These are phyloP conservation scores for Venturia canescens DNA, from an alignment of 1,140 invertebrate genomes.

Conservation along the genomic window DNA sequence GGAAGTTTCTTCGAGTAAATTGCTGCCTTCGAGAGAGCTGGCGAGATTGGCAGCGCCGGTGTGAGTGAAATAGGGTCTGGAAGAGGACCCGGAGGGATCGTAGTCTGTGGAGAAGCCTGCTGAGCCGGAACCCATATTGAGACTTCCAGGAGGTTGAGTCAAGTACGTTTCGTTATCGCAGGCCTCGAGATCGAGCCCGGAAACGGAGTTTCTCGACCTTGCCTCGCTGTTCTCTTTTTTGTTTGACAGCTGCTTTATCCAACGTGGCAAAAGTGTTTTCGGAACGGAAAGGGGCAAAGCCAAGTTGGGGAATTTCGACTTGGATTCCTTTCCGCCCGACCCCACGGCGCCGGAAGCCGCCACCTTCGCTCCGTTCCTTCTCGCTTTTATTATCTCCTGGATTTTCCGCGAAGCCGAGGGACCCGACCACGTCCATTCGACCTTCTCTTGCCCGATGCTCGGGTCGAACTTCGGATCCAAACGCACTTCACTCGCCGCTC, in stretches of 20 bases:
- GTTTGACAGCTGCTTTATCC: slow-evolving; percentile 69
- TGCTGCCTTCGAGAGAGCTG: slow-evolving; percentile 70
- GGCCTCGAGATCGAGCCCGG: slow-evolving; percentile 56
- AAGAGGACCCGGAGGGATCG: slow-evolving; percentile 31
- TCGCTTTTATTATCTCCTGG: slow-evolving; percentile 76
- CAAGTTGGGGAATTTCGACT: slow-evolving; percentile 67
- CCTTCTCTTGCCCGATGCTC: slow-evolving; percentile 72
- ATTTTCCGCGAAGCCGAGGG: slow-evolving; percentile 79
- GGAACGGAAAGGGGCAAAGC: slow-evolving; percentile 66
- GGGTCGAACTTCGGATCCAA: slow-evolving; percentile 73
- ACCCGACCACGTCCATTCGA: slow-evolving; percentile 84
- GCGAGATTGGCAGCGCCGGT: slow-evolving; percentile 60
- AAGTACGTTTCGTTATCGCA: slow-evolving; percentile 41
- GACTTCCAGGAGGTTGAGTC: slow-evolving; percentile 26
- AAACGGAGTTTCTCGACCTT: slow-evolving; percentile 53
- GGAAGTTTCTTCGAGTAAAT: slow-evolving; percentile 85
- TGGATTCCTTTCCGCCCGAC: slow-evolving; percentile 58
- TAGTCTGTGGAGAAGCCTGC: slow-evolving; percentile 36
- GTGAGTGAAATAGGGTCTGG: slow-evolving; percentile 66
- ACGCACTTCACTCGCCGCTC: slow-evolving; percentile 75
- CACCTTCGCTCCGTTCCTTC: slow-evolving; percentile 57
- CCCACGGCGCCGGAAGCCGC: slow-evolving; percentile 33
- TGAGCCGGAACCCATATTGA: background rate
- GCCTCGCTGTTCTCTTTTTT: slow-evolving; percentile 56
- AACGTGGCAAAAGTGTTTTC: slow-evolving; percentile 64